Base-by-base conservation (phyloP, 2,888 invertebrate species). In the Eutolmus rufibarbis region DNA sequence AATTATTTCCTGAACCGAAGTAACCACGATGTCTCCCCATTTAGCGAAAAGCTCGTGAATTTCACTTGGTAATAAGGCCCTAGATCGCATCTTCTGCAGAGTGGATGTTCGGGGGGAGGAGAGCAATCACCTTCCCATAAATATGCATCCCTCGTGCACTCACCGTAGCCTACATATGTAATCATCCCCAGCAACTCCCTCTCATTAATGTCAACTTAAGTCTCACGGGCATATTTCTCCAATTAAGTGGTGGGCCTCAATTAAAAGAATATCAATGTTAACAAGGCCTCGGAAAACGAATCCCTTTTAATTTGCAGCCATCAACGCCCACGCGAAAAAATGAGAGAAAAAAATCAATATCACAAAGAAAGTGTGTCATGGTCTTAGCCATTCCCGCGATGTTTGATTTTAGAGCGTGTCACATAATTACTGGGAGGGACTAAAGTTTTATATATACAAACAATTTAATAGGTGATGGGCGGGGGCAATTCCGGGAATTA, bases 191-290 rank as follows among this genome's bases (percentile, higher is more conserved):
- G 28, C 28, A 19, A 66, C 66, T 28, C 12, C 66, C 28, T 66
- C 66, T 66, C 66, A 66, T 66, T 66, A 66, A 66, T 66, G 66
- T 66, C 66, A 66, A 12, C 66, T 66, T 66, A 66, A 66, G 28
- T 66, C 66, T 66, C 66, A 66, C 23, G 66, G 66, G 66, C 66
- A 66, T 66, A 66, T 66, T 66, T 66, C 66, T 66, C 66, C 76
- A 76, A 76, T 76, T 37, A 76, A 76, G 40, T 76, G 76, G 76
- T 76, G 40, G 76, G 40, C 40, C 40, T 76, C 76, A 76, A 76
- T 76, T 76, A 37, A 76, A 76, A 76, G 76, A 76, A 76, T 76
- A 76, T 76, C 76, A 40, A 76, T 76, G 66, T 66, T 66, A 66
- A 66, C 66, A 66, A 66, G 66, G 23, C 66, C 66, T 66, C 66